A percentile compares a stretch with the other conserved stretches of the same genome.
Conservation (phyloP, 2,888 invertebrate species). For the Caenorhabditis afra region DNA sequence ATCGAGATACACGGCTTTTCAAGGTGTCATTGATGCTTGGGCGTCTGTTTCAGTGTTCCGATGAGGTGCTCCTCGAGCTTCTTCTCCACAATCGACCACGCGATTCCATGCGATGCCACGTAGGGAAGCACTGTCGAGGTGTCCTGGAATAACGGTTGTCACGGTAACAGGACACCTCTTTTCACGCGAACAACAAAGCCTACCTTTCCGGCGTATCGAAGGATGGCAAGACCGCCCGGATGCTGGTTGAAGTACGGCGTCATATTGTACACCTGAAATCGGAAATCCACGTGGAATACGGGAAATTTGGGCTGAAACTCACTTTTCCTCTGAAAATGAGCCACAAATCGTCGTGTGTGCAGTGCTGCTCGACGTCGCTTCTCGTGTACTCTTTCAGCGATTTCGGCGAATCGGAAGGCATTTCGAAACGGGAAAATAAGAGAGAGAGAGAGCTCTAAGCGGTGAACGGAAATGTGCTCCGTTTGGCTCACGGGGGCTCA, state of each 20-base stretch:
- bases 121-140: constrained; percentile 57
- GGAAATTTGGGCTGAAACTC: constrained; percentile 6
- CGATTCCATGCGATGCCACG: constrained; percentile 64
- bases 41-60: constrained; percentile 5
- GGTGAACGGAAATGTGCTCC: background rate
- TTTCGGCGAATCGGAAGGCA: constrained; percentile 4
- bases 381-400: constrained; percentile 54
- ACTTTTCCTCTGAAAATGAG: constrained; percentile 62
- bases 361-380: constrained; percentile 62
- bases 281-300: background rate
- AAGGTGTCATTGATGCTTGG: no score
- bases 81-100: constrained; percentile 64
- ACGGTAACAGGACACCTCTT: no score
- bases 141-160: constrained; percentile 61
- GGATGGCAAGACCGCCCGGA: constrained; percentile 70
- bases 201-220: constrained; percentile 68
- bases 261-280: constrained; percentile 68
- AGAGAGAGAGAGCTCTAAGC: background rate
- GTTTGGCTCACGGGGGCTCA: no score
- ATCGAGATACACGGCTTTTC: no score
- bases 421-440: constrained; percentile 1
- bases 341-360: constrained; percentile 68
- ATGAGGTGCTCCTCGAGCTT: constrained; percentile 59
- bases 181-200: background rate
- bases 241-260: constrained; percentile 66